phyloP scores from a whole-genome alignment of 2,797 vertebrate genomes.

The Lates japonicus region DNA sequence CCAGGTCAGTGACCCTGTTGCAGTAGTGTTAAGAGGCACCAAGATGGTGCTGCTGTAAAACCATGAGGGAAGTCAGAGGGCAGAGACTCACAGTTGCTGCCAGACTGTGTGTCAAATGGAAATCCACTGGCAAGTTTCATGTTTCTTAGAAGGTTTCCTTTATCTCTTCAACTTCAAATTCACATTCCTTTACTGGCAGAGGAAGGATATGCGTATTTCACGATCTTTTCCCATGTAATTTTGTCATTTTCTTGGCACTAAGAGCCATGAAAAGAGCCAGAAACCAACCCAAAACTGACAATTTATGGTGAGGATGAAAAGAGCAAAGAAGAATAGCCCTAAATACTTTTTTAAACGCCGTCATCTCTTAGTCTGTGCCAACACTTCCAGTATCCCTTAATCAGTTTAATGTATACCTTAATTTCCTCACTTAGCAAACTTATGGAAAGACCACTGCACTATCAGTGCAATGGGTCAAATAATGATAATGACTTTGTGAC shows the following conservation, averaged over 20 bases:
- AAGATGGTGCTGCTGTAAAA: conserved; percentile 59
- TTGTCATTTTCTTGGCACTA: not conserved
- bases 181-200: not conserved
- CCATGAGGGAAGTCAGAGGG: not conserved
- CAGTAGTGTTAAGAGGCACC: conserved; percentile 33
- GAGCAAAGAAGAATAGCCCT: not conserved
- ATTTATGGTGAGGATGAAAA: not conserved
- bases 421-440: not conserved
- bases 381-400: not conserved
- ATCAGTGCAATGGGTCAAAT: not conserved
- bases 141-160: too few relatives aligned
- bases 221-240: not conserved
- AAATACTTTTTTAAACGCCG: too few relatives aligned
- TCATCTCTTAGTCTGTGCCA: not conserved
- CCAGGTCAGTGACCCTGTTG: not conserved
- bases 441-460: not conserved
- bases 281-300: not conserved
- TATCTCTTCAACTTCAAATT: too few relatives aligned
- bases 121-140: not conserved
- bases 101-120: too few relatives aligned
- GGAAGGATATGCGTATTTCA: not conserved
- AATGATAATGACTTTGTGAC: not conserved
- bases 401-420: not conserved
- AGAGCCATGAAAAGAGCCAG: too few relatives aligned
- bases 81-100: not conserved